phyloP scores from a whole-genome alignment of 35 echinoderm and acorn worm genomes.

The Acanthaster planci region DNA sequence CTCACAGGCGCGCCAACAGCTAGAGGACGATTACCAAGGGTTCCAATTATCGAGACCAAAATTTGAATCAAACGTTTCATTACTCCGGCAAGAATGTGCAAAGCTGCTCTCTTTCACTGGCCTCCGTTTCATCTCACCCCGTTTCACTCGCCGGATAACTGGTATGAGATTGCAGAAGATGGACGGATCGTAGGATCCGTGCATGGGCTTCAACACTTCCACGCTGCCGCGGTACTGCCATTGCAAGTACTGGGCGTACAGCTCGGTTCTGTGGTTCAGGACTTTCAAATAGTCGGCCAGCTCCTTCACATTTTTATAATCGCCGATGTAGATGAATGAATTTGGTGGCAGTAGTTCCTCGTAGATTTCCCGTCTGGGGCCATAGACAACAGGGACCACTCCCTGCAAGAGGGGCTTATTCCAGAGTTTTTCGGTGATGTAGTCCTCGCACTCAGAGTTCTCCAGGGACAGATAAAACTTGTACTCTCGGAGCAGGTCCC shows the following conservation, averaged over 20 bases:
- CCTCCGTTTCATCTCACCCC: not conserved
- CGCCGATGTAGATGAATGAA: constrained; percentile 72
- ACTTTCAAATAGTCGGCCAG: constrained; percentile 39
- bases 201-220: not conserved
- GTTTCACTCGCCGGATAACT: not conserved
- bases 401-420: constrained; percentile 33
- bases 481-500: constrained; percentile 33
- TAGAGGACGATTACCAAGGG: not conserved
- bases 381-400: constrained; percentile 69
- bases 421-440: constrained; percentile 67
- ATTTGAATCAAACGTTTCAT: not conserved
- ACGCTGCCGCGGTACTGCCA: constrained; percentile 28
- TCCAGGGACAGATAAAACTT: constrained; percentile 74
- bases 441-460: constrained; percentile 55
- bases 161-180: not conserved
- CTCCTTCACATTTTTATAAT: constrained; percentile 45
- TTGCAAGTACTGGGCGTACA: constrained; percentile 63
- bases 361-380: constrained; percentile 46
- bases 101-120: not conserved
- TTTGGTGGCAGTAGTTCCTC: constrained; percentile 50
- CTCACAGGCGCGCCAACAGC: not conserved
- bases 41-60: not conserved
- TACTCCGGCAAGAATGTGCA: not conserved
- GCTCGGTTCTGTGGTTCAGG: constrained; percentile 28
- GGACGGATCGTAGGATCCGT: not conserved